Conservation (phyloP, 2,797 vertebrate species). For the Passerculus sandwichensis region DNA sequence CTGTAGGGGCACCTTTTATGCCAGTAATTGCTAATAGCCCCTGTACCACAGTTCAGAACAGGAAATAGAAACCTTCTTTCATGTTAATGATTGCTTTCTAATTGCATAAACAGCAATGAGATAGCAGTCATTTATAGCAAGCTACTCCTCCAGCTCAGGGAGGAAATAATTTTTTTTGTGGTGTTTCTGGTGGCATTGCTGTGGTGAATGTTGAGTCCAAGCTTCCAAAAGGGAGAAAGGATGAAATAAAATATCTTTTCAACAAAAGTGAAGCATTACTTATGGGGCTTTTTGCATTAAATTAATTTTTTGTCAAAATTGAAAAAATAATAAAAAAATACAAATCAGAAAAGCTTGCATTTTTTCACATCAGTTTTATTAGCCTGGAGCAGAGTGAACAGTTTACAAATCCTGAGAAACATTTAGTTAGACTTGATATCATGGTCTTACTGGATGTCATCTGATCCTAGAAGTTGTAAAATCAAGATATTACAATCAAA, state of each 20-base stretch:
- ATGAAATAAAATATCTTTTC: background rate
- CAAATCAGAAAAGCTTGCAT: background rate
- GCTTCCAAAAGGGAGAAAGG: background rate
- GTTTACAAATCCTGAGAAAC: background rate
- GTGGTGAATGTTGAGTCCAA: background rate
- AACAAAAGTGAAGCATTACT: background rate
- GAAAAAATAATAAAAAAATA: background rate
- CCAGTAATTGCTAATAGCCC: conserved; percentile 43
- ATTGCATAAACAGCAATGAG: conserved; percentile 26
- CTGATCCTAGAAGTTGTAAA: background rate
- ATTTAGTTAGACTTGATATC: background rate
- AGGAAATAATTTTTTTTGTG: background rate
- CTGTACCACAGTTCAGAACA: conserved; percentile 16
- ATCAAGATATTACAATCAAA: background rate
- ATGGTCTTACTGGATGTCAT: background rate
- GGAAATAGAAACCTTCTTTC: conserved; percentile 53
- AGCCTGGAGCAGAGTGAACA: background rate
- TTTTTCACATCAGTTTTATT: background rate
- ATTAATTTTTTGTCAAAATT: background rate
- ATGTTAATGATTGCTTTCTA: conserved; percentile 37
- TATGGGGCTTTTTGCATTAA: background rate
- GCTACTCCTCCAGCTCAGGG: background rate
- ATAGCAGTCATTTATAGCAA: background rate
- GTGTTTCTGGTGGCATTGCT: background rate
- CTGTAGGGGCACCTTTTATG: conserved; percentile 19